These are phyloP conservation scores for Montipora capitata DNA, from an alignment of 92 coral and sea anemone species.

Conservation along the genomic window DNA sequence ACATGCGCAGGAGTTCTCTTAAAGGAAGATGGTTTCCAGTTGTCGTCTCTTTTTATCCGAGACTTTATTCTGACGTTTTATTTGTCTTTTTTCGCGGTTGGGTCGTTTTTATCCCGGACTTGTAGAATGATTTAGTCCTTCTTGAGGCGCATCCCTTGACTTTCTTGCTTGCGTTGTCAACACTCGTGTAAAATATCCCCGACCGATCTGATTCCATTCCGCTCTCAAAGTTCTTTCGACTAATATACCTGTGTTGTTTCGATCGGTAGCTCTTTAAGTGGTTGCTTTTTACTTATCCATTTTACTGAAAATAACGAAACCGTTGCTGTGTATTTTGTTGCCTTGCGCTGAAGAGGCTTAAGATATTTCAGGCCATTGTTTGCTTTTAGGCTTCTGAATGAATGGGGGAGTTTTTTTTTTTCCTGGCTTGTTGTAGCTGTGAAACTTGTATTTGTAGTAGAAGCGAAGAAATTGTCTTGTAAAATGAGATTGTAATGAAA, in stretches of 20 bases:
- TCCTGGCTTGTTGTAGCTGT: not conserved
- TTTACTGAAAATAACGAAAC: not conserved
- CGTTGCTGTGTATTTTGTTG: not conserved
- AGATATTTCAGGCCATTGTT: not conserved
- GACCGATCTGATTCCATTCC: not conserved
- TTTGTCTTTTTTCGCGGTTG: not conserved
- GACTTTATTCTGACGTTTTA: not conserved
- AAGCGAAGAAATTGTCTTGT: not conserved
- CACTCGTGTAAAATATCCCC: not conserved
- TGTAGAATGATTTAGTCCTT: too few species aligned
- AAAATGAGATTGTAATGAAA: conserved; percentile 33
- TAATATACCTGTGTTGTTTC: not conserved
- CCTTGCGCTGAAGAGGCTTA: not conserved
- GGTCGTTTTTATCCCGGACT: too few species aligned
- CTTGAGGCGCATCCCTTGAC: too few species aligned
- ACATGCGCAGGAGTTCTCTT: not conserved
- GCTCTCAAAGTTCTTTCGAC: not conserved
- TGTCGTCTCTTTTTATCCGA: not conserved
- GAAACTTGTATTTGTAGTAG: conserved; percentile 5
- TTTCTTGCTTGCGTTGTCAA: not conserved
- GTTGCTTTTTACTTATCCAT: not conserved
- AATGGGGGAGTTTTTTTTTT: not conserved
- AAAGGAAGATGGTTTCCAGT: not conserved
- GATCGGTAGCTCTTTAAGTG: not conserved
- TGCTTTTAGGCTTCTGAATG: not conserved